Evolutionary conservation across 2,113 vertebrate species (phyloP).

Genomic region (Narcine bancroftii): DNA sequence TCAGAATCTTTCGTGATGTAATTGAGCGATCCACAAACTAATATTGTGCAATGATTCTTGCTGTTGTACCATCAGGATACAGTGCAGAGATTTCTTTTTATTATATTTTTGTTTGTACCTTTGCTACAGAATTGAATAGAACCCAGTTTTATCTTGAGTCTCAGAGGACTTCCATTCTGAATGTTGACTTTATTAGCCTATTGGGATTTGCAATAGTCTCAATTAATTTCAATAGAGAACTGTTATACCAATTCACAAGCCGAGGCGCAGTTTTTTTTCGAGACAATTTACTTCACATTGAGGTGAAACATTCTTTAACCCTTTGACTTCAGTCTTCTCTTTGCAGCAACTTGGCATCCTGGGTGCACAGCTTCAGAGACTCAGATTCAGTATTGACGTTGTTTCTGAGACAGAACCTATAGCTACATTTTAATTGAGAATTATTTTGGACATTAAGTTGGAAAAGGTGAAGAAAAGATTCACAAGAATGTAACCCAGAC

Average conservation of each 20-base stretch:
- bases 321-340: background rate
- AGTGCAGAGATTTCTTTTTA: constrained; percentile 94
- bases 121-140: constrained; percentile 51
- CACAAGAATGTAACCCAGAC: no score
- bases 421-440: background rate
- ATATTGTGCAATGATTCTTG: constrained; percentile 70
- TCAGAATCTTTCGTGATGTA: constrained; percentile 89
- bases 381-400: no score
- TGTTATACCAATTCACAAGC: background rate
- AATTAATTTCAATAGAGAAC: background rate
- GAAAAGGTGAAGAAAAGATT: no score
- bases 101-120: constrained; percentile 59
- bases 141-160: constrained; percentile 43
- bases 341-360: no score
- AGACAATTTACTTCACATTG: background rate
- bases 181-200: constrained; percentile 42
- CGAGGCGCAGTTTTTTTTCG: background rate
- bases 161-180: constrained; percentile 42
- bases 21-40: constrained; percentile 81
- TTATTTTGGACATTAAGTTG: background rate
- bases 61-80: constrained; percentile 64
- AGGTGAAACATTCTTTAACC: constrained; percentile 9
- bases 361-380: no score
- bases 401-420: background rate
- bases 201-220: background rate